Evolutionary conservation across 2,113 vertebrate genomes (phyloP).

Genomic region (Apaloderma vittatum): DNA sequence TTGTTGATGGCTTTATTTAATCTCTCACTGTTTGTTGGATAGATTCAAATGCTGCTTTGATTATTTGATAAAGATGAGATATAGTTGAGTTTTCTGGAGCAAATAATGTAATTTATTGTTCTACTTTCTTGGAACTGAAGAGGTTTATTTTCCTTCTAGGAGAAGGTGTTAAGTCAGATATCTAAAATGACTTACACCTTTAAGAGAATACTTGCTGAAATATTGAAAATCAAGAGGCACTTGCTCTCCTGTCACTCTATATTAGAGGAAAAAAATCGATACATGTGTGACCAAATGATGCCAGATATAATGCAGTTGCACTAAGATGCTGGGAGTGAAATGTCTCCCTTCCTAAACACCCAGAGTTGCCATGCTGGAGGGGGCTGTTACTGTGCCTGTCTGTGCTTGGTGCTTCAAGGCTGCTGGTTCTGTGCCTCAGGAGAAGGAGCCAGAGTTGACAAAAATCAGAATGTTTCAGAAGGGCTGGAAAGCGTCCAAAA

Average conservation of each 20-base stretch:
- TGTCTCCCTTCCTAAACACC: background rate
- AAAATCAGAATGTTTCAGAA: background rate
- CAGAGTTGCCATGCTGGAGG: background rate
- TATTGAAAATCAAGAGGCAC: background rate
- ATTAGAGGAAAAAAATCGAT: background rate
- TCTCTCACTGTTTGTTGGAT: background rate
- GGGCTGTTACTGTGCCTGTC: background rate
- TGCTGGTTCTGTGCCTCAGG: background rate
- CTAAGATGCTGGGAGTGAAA: background rate
- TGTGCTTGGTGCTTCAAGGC: background rate
- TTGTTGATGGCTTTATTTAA: background rate
- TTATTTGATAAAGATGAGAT: background rate
- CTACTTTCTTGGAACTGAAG: background rate
- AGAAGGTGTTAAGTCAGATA: background rate
- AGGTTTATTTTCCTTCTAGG: background rate
- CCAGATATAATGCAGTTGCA: background rate
- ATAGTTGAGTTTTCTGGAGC: background rate
- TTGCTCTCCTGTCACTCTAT: background rate
- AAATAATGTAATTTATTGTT: background rate
- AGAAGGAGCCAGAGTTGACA: background rate
- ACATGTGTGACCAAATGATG: background rate
- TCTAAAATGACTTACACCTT: background rate
- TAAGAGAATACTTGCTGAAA: background rate
- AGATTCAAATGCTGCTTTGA: background rate
- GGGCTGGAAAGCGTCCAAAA: background rate